Evolutionary conservation across 2,113 vertebrate species (phyloP).

Genomic region (Todiramphus saurophagus): DNA sequence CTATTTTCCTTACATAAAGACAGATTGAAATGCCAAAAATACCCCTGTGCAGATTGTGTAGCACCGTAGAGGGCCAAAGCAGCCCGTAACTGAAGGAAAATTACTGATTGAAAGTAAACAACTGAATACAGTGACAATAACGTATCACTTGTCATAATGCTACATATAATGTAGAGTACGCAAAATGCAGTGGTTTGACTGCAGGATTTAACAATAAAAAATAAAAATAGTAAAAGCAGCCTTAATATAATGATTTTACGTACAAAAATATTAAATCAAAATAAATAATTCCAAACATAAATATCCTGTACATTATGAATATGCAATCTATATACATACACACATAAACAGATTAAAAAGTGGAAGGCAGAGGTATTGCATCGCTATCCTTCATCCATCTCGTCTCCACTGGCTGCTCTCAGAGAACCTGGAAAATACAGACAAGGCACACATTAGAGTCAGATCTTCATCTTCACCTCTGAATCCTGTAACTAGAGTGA

Average conservation of each 20-base stretch:
- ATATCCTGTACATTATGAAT: constrained; percentile 85
- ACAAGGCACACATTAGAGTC: background rate
- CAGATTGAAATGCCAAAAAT: constrained; percentile 72
- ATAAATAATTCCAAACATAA: constrained; percentile 87
- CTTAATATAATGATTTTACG: constrained; percentile 81
- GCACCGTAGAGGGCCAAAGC: constrained; percentile 76
- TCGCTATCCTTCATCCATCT: constrained; percentile 78
- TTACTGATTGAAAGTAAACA: constrained; percentile 78
- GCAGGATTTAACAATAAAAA: constrained; percentile 68
- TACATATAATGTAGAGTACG: constrained; percentile 83
- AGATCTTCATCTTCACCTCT: background rate
- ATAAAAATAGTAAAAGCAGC: constrained; percentile 73
- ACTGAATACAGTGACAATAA: constrained; percentile 80
- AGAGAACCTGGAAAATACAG: constrained; percentile 67
- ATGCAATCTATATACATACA: constrained; percentile 67
- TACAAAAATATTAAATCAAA: constrained; percentile 87
- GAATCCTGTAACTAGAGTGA: background rate
- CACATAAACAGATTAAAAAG: constrained; percentile 61
- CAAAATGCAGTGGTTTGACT: constrained; percentile 82
- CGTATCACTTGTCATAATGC: constrained; percentile 78
- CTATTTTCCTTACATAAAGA: constrained; percentile 53
- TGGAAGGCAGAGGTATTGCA: constrained; percentile 84
- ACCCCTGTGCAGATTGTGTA: constrained; percentile 64
- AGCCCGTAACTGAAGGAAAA: constrained; percentile 70
- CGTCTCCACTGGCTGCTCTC: constrained; percentile 58